phyloP scores from a whole-genome alignment of 2,888 invertebrate species.

The Hetaerina titia region DNA sequence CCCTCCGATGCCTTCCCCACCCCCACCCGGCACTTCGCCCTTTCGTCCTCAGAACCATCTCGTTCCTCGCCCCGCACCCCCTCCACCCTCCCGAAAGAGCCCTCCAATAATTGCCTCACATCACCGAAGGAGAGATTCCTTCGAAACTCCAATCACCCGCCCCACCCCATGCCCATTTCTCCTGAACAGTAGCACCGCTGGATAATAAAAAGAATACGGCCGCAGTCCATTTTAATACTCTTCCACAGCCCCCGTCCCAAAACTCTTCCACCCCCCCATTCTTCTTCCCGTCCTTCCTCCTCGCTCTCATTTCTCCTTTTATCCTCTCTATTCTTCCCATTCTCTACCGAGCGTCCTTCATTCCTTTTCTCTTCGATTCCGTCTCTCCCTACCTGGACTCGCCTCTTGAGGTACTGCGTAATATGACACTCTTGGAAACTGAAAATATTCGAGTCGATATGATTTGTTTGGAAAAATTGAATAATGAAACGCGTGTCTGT shows the following conservation, averaged over 20 bases:
- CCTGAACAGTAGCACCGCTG: constrained; percentile 40
- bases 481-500: too few species aligned
- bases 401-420: not conserved
- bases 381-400: too few species aligned
- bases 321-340: not conserved
- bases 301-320: not conserved
- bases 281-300: not conserved
- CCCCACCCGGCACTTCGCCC: too few species aligned
- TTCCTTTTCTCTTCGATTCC: too few species aligned
- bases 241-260: not conserved
- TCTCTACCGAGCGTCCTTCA: not conserved
- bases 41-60: not conserved
- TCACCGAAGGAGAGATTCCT: constrained; percentile 50
- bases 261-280: not conserved
- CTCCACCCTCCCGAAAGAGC: not conserved
- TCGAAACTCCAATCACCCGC: constrained; percentile 23
- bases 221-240: not conserved
- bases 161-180: not conserved
- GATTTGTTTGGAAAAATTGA: not conserved
- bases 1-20: not conserved
- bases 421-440: not conserved
- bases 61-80: not conserved
- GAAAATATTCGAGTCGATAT: not conserved
- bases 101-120: constrained; percentile 58
- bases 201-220: constrained; percentile 33